phyloP scores from a whole-genome alignment of 2,888 invertebrate genomes.

The Noctua janthina region DNA sequence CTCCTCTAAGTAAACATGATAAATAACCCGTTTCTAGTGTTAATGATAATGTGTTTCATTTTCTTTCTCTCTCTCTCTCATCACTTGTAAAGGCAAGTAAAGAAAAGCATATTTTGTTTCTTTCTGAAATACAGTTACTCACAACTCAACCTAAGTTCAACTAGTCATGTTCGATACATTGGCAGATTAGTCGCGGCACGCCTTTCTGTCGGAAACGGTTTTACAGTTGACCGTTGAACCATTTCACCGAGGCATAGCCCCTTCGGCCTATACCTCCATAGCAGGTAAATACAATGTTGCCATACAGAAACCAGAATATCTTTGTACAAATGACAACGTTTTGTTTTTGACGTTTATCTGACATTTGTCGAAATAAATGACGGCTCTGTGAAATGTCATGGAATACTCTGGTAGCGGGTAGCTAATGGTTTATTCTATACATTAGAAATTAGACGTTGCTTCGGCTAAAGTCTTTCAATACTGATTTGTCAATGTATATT shows the following conservation, averaged over 20 bases:
- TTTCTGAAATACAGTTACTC: constrained; percentile 31
- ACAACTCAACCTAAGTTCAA: constrained; percentile 11
- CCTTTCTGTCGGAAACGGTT: constrained; percentile 50
- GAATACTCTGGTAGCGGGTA: too few species aligned
- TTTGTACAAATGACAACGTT: not conserved
- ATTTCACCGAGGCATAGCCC: constrained; percentile 31
- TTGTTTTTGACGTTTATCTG: constrained; percentile 8
- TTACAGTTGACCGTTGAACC: constrained; percentile 52
- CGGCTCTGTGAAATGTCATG: constrained; percentile 7
- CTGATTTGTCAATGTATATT: not conserved
- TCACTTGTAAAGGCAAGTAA: not conserved
- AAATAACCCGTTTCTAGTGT: too few species aligned
- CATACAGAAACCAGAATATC: constrained; percentile 6
- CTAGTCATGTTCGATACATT: constrained; percentile 44
- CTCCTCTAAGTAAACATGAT: too few species aligned
- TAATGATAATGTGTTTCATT: too few species aligned
- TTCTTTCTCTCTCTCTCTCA: too few species aligned
- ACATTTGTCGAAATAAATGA: constrained; percentile 11
- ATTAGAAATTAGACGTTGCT: not conserved
- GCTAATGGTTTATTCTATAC: not conserved
- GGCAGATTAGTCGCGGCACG: constrained; percentile 50
- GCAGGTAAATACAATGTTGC: constrained; percentile 34
- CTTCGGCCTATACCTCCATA: constrained; percentile 12
- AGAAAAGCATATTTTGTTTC: not conserved
- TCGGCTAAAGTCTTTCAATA: not conserved